These are phyloP conservation scores for Acholoe squamosa DNA, from an alignment of 2,888 invertebrate genomes.

Conservation along the genomic window DNA sequence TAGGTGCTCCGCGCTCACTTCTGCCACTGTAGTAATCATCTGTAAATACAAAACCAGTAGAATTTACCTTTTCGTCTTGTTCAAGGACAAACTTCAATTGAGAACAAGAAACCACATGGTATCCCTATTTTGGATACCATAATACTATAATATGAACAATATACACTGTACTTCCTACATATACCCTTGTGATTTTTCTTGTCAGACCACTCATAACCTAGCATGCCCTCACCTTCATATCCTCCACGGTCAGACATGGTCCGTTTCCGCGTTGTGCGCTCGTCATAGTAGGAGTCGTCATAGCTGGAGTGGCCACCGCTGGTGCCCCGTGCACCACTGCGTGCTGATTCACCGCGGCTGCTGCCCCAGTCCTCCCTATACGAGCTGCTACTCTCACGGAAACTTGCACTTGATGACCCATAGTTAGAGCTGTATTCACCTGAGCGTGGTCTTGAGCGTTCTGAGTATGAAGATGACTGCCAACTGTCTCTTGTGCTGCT, in stretches of 20 bases:
- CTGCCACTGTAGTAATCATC: constrained; percentile 34
- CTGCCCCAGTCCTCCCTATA: constrained; percentile 59
- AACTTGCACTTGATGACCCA: neutral
- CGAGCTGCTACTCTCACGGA: constrained; percentile 44
- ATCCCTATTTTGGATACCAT: neutral
- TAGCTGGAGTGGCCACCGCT: constrained; percentile 50
- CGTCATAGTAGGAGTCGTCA: constrained; percentile 61
- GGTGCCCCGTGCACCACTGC: constrained; percentile 57
- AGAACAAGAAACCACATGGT: too few species aligned
- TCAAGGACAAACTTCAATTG: too few species aligned
- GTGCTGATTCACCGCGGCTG: constrained; percentile 62
- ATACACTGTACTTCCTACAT: too few species aligned
- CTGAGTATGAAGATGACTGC: constrained; percentile 14
- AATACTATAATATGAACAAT: too few species aligned
- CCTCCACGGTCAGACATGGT: constrained; percentile 46
- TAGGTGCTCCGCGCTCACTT: neutral
- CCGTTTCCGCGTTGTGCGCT: neutral
- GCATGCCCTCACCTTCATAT: constrained; percentile 19
- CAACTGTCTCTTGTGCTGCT: constrained; percentile 42
- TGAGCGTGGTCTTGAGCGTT: constrained; percentile 45
- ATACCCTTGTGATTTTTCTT: too few species aligned
- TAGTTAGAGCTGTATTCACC: constrained; percentile 3
- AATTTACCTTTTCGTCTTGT: too few species aligned
- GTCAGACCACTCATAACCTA: too few species aligned
- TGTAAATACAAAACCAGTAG: neutral